Conservation (phyloP, 2,113 vertebrate genomes). For the Rattus norvegicus region DNA sequence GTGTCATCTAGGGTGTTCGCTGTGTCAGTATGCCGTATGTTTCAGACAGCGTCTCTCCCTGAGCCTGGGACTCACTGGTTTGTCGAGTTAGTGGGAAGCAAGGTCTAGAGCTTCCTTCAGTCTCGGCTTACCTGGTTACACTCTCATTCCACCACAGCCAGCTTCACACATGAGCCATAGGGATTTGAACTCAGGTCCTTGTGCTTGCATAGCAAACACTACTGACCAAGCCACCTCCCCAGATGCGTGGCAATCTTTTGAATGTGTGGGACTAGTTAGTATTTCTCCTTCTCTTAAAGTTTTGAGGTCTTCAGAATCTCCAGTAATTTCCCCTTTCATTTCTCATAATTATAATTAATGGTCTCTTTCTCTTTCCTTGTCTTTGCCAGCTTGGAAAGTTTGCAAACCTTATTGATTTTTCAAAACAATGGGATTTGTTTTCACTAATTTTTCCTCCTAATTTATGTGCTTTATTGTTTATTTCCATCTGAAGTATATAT, state of each 20-base stretch:
- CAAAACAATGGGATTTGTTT: background rate
- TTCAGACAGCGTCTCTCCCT: background rate
- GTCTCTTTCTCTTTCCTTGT: background rate
- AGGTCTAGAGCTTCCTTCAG: background rate
- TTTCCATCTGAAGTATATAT: background rate
- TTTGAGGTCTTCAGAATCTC: too few relatives aligned
- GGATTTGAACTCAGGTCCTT: too few relatives aligned
- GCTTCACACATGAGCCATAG: background rate
- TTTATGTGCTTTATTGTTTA: background rate
- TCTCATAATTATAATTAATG: background rate
- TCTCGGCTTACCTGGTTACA: background rate
- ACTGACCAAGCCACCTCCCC: too few relatives aligned
- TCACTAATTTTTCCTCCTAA: background rate
- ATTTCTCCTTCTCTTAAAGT: background rate
- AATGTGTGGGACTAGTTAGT: background rate
- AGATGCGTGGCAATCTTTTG: background rate
- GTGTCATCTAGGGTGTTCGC: background rate
- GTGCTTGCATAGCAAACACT: too few relatives aligned
- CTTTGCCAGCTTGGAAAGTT: background rate
- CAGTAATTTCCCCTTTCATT: background rate
- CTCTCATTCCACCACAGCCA: background rate
- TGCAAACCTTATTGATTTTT: background rate
- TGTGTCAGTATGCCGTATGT: background rate
- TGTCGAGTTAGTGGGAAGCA: background rate
- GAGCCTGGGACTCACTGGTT: background rate